Base-by-base conservation (phyloP, 2,113 vertebrate genomes). In the Paratilapia polleni region DNA sequence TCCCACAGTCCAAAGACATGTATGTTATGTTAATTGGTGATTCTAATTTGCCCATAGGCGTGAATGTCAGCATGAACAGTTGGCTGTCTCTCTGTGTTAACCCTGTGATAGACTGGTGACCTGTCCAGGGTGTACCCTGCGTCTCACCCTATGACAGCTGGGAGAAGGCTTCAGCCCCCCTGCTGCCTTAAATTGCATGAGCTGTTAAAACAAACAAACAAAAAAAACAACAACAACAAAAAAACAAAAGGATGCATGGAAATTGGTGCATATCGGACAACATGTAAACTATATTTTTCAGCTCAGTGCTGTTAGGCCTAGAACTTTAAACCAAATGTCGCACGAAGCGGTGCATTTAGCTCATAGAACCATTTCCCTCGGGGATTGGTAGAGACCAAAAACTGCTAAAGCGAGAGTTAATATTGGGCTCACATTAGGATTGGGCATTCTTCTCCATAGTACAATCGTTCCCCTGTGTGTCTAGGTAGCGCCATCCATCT, bases 381-480 rank as follows among this genome's bases (percentile, higher is more conserved):
- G n/a, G n/a, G n/a, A n/a, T n/a, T n/a, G n/a, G n/a, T n/a, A 0
- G 5, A 68, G 14, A 22, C 2, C 0, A 3, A 68, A 49, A 47
- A 49, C 41, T 49, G 41, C 64, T 68, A 68, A 47, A 26, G 47
- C 5, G 0, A 47, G 15, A 68, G 14, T 68, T 47, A 47, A 68
- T 19, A 68, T 68, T 26, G 24, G n/a, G 38, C 64, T 68, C 41
- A 0, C 41, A 47, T 70, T 7, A 68, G 22, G 41, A 6, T 49
- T 12, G 19, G 10, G 43, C 17, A 20, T 73, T 31, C 43, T 73
- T 52, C 17, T 73, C 6, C 43, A 52, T 17, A 73, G 41, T 47
- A 43, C 8, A 19, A 24, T 3, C 15, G 5, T 26, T 52, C 66
- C 43, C 66, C 43, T 73, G 43, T 52, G 43, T 73, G 28, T 52